phyloP scores from a whole-genome alignment of 2,797 vertebrate species.

The Pelodytes ibericus region DNA sequence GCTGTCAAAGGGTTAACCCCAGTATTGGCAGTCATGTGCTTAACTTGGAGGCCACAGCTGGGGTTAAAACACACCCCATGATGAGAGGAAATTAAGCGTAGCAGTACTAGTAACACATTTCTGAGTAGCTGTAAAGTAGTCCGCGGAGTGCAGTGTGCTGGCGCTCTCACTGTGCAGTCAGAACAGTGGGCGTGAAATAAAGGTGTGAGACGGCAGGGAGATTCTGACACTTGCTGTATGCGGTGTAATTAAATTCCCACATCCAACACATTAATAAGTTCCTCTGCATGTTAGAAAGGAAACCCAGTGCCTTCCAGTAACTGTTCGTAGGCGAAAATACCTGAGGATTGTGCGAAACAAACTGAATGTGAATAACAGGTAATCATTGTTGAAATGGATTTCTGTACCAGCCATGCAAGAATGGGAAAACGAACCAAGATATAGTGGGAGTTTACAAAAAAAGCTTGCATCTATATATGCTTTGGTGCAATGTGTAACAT shows the following conservation, averaged over 20 bases:
- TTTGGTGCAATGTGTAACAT: too few relatives aligned
- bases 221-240: conserved; percentile 12
- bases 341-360: neutral
- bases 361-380: neutral
- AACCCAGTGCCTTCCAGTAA: neutral
- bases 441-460: too few relatives aligned
- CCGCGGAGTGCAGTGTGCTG: neutral
- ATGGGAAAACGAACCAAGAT: too few relatives aligned
- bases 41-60: too few relatives aligned
- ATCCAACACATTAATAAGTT: conserved; percentile 27
- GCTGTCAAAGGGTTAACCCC: too few relatives aligned
- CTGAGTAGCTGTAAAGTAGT: neutral
- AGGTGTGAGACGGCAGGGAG: conserved; percentile 9
- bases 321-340: neutral
- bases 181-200: conserved; percentile 7
- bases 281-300: neutral
- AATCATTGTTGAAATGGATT: neutral
- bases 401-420: neutral
- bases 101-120: conserved; percentile 4
- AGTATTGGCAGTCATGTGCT: too few relatives aligned
- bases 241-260: conserved; percentile 14
- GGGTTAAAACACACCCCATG: too few relatives aligned
- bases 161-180: neutral
- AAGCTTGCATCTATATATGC: too few relatives aligned
- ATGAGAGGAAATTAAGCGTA: neutral